phyloP scores from a whole-genome alignment of 2,888 invertebrate genomes.

The Torymus aiolomorphi region DNA sequence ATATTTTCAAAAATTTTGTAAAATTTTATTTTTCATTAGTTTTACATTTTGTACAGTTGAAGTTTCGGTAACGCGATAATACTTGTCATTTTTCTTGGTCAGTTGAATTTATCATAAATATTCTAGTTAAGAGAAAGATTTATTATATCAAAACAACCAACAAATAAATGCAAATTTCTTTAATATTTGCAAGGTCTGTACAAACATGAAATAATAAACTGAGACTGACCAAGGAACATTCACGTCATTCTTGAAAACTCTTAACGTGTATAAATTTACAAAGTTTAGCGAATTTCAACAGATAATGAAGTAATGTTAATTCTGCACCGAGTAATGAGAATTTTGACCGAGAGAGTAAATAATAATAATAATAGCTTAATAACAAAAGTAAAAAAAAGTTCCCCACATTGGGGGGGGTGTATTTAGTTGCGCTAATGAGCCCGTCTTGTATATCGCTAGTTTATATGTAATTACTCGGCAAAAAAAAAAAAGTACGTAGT shows the following conservation, averaged over 20 bases:
- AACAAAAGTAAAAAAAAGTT: constrained; percentile 28
- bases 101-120: background rate
- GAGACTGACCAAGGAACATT: constrained; percentile 41
- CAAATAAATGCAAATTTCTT: constrained; percentile 35
- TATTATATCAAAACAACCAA: background rate
- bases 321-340: constrained; percentile 4
- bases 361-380: constrained; percentile 9
- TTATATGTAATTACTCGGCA: constrained; percentile 29
- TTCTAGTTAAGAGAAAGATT: too few species aligned
- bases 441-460: constrained; percentile 31
- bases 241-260: constrained; percentile 6
- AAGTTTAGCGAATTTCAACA: constrained; percentile 7
- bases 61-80: constrained; percentile 1
- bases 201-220: constrained; percentile 24
- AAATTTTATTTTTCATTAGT: constrained; percentile 11
- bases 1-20: constrained; percentile 17
- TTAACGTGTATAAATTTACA: constrained; percentile 5
- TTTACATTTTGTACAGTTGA: constrained; percentile 18
- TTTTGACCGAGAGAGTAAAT: constrained; percentile 5
- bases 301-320: constrained; percentile 26
- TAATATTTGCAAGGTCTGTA: constrained; percentile 32
- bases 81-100: constrained; percentile 31
- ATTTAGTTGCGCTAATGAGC: constrained; percentile 42
- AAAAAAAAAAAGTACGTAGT: constrained; percentile 41
- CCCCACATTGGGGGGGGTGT: constrained; percentile 57